phyloP scores from a whole-genome alignment of 1,140 invertebrate species.

The Microplitis demolitor region DNA sequence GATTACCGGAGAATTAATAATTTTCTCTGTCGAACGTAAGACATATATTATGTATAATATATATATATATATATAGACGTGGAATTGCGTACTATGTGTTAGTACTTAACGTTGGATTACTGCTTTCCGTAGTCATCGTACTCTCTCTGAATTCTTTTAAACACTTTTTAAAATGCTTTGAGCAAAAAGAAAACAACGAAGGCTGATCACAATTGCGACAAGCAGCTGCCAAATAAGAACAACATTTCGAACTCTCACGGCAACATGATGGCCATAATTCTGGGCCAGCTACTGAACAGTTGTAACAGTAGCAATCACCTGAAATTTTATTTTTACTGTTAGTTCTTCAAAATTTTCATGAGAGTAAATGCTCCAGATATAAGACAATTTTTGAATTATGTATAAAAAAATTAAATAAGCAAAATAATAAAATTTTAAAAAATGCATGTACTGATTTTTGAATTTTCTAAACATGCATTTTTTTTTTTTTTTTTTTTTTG shows the following conservation, averaged over 20 bases:
- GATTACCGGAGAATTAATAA: not conserved
- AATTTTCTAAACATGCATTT: no score
- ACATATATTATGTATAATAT: no score
- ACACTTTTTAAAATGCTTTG: slow-evolving; percentile 60
- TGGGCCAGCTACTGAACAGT: slow-evolving; percentile 53
- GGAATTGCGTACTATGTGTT: not conserved
- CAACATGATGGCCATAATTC: slow-evolving; percentile 59
- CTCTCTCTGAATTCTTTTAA: slow-evolving; percentile 42
- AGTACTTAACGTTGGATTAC: not conserved
- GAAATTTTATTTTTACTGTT: not conserved
- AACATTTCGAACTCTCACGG: slow-evolving; percentile 54
- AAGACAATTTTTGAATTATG: not conserved
- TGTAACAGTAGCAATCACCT: slow-evolving; percentile 60
- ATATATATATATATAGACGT: not conserved
- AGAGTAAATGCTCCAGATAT: not conserved
- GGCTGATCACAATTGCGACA: slow-evolving; percentile 59
- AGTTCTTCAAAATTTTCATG: not conserved
- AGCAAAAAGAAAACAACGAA: slow-evolving; percentile 53
- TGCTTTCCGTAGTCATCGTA: not conserved
- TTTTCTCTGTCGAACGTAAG: slow-evolving; percentile 1
- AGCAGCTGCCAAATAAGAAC: slow-evolving; percentile 57
- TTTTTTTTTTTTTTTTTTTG: no score
- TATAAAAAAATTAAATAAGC: not conserved
- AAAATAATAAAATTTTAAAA: not conserved
- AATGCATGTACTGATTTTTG: no score